phyloP scores from a whole-genome alignment of 1,140 invertebrate species.

The Hestina assimilis region DNA sequence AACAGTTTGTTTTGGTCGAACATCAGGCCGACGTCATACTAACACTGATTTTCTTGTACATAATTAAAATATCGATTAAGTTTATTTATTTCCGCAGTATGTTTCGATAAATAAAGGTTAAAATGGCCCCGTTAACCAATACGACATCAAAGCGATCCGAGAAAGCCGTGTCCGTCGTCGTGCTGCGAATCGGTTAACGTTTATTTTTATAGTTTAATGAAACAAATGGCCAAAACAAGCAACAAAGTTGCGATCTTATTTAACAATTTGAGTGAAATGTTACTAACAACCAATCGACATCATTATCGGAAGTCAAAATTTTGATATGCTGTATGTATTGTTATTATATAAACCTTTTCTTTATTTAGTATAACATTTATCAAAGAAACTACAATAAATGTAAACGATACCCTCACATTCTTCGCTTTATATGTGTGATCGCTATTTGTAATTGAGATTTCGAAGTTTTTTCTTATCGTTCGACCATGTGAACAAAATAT shows the following conservation, averaged over 20 bases:
- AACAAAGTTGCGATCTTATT: not conserved
- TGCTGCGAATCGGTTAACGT: not conserved
- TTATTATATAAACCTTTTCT: conserved; percentile 4
- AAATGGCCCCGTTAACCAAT: conserved; percentile 13
- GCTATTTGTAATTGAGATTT: conserved; percentile 39
- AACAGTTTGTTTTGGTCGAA: no score
- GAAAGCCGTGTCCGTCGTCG: conserved; percentile 2
- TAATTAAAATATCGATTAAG: not conserved
- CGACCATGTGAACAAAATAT: conserved; percentile 52
- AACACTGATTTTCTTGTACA: not conserved
- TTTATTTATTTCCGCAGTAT: conserved; percentile 1
- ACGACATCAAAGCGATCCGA: conserved; percentile 7
- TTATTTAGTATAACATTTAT: conserved; percentile 8
- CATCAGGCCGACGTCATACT: no score
- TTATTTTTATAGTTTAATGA: conserved; percentile 16
- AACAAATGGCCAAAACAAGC: conserved; percentile 1
- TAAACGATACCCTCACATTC: not conserved
- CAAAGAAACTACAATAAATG: not conserved
- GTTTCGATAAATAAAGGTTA: not conserved
- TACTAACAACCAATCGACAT: no score
- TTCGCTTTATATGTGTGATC: conserved; percentile 13
- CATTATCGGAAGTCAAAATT: no score
- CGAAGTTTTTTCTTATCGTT: conserved; percentile 30
- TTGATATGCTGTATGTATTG: no score
- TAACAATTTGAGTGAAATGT: not conserved